These are phyloP conservation scores for Callaeas wilsoni DNA, from an alignment of 2,113 vertebrate genomes.

Conservation along the genomic window DNA sequence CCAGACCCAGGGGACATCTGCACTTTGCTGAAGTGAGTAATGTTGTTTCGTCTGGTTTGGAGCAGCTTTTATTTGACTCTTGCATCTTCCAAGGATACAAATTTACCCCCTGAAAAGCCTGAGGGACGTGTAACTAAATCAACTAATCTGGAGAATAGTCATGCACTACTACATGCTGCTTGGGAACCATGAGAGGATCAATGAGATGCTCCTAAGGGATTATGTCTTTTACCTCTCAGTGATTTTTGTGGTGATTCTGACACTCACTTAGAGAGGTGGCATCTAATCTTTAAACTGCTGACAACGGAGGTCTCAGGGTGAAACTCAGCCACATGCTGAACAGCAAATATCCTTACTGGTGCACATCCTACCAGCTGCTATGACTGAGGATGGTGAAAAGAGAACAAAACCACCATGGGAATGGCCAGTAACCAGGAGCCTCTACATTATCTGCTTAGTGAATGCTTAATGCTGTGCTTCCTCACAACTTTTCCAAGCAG, in stretches of 20 bases:
- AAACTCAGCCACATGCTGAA: neutral
- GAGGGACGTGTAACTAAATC: constrained; percentile 17
- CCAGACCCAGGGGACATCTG: neutral
- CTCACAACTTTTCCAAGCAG: neutral
- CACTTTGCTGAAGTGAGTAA: neutral
- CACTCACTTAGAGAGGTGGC: constrained; percentile 27
- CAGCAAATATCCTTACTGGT: neutral
- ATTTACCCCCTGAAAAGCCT: neutral
- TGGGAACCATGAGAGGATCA: constrained; percentile 15
- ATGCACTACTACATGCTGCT: neutral
- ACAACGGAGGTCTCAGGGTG: constrained; percentile 12
- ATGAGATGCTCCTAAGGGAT: constrained; percentile 39
- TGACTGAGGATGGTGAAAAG: neutral
- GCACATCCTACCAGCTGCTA: neutral
- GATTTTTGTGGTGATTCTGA: constrained; percentile 45
- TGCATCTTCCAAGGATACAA: constrained; percentile 19
- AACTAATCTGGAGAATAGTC: constrained; percentile 1
- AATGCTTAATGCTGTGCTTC: neutral
- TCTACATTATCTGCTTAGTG: neutral
- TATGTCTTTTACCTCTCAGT: constrained; percentile 22
- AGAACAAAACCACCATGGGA: neutral
- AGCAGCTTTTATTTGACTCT: neutral
- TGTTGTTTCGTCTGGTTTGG: neutral
- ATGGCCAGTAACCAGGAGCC: neutral
- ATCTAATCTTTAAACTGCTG: constrained; percentile 49